Base-by-base conservation (phyloP, 2,113 vertebrate species). In the Gasterosteus nipponicus region DNA sequence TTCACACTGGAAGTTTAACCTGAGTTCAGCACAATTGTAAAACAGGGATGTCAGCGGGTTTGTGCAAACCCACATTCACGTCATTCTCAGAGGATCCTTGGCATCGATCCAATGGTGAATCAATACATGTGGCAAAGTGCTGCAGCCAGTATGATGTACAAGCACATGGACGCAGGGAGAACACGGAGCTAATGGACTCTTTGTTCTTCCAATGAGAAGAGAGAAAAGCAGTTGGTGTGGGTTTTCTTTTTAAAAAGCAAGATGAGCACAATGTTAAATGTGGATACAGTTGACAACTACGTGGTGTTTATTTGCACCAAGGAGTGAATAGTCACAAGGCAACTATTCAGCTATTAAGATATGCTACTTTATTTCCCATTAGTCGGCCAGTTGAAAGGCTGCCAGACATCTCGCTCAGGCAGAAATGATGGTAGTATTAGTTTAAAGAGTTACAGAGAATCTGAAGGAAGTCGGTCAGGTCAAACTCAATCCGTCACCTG, bases 121-220 rank as follows among this genome's bases (percentile, higher is more conserved):
- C 86, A 83, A 87, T 88, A 86, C 44, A 70, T 82, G 70, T 63
- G 69, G 60, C 61, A 35, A 69, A 75, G 73, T 35, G 46, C 61
- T 22, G 38, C 29, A 63, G 70, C 75, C 66, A 62, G 53, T 69
- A 70, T 42, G 31, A 69, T 64, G 41, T 49, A 12, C 42, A 49
- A n/a, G 63, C 63, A 80, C 74, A 76, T 15, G 49, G 26, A 39
- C 57, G 16, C 49, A 81, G 56, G 59, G 59, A 26, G 54, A 62
- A 65, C 57, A 69, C 57, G 69, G 16, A 75, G 59, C 63, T 82
- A 84, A 86, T 79, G 83, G 69, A 82, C 63, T 67, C 76, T 66
- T 60, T 74, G 57, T 80, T 73, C 54, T 67, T 76, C 31, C 72
- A 56, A 70, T 74, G 62, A 65, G 31, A 59, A 31, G 46, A 64